Evolutionary conservation across 2,113 vertebrate genomes (phyloP), one percentile per base, ranked within the genome.

Genomic region (Gallinago jamesoni): DNA sequence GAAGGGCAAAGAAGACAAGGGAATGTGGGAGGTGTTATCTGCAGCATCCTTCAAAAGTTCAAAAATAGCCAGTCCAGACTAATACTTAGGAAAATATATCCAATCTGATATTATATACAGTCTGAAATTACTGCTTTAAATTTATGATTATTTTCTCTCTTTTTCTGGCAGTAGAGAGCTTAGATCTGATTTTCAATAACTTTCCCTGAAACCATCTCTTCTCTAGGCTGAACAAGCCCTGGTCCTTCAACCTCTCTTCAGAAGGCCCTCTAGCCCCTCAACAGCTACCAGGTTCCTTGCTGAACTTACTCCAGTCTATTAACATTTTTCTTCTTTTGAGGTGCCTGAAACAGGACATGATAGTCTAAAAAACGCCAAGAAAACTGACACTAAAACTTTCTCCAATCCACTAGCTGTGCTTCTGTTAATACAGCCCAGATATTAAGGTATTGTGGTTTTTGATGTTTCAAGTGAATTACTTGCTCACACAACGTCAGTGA

Each of bases 241-340:
- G 21, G 11, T 59, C 10, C 33, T 33, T 67, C 79, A 78, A 18
- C 9, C 2, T 35, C 7, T 73, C 7, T 30, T 77, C 52, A 77
- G 14, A 66, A 45, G 9, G 3, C 23, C 13, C 7, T 75, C 50
- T 4, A 13, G 4, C 0, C 4, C 8, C 3, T 6, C 9, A 30
- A 5, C 31, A 75, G n/a, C 24, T 35, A 2, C 0, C 17, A 41
- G 14, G 10, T 66, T 25, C 7, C 22, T 55, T 4, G 0, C 9
- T 82, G 45, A 76, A 28, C 24, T 59, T 59, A 24, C 12, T 66
- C 10, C 14, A 69, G 14, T 48, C 75, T 52, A n/a, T 84, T 39
- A 70, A 53, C 1, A 15, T 43, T 45, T 66, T 84, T 67, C 27
- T 62, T 57, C 8, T 52, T 94, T 56, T 57, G 7, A 13, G 27